Percentiles rank a stretch among this genome's conserved stretches.
phyloP scores from a whole-genome alignment of 2,113 vertebrate genomes.

The Forbesichthys agassizii region DNA sequence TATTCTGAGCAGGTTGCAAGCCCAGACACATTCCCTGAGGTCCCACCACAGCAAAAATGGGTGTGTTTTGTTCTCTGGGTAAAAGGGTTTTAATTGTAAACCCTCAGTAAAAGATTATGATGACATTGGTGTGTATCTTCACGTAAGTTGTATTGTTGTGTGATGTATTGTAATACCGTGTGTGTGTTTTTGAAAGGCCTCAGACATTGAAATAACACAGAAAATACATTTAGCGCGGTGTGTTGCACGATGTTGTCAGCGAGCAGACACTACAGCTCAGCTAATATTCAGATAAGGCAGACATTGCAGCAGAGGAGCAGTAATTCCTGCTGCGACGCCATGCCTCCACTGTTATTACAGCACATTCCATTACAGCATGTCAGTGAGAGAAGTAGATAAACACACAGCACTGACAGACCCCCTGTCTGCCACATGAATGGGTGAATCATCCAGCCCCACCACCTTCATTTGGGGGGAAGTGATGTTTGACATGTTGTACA shows the following conservation, averaged over 20 bases:
- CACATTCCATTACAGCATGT: conserved; percentile 64
- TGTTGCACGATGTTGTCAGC: conserved; percentile 2
- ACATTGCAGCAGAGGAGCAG: conserved; percentile 48
- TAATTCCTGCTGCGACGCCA: conserved; percentile 57
- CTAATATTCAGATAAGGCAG: conserved; percentile 56
- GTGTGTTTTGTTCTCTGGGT: conserved; percentile 34
- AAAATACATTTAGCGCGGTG: conserved; percentile 1
- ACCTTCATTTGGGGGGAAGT: conserved; percentile 31
- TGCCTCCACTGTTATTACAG: conserved; percentile 73
- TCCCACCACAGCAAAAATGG: conserved; percentile 35
- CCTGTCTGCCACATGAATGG: conserved; percentile 52
- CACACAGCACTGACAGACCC: conserved; percentile 65
- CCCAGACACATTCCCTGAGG: conserved; percentile 51
- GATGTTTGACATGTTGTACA: conserved; percentile 30
- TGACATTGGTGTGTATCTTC: no score
- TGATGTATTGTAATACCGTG: no score
- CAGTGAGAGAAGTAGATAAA: conserved; percentile 66
- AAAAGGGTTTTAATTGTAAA: conserved; percentile 10
- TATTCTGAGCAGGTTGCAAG: conserved; percentile 57
- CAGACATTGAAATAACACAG: no score
- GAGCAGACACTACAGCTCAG: conserved; percentile 43
- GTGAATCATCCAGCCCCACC: conserved; percentile 37
- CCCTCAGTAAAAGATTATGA: conserved; percentile 10
- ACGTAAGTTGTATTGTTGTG: no score
- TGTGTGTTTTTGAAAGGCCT: no score